Percentiles rank a stretch among this genome's conserved stretches.
phyloP scores from a whole-genome alignment of 2,888 invertebrate genomes.

The Archaeoteleia sp. region DNA sequence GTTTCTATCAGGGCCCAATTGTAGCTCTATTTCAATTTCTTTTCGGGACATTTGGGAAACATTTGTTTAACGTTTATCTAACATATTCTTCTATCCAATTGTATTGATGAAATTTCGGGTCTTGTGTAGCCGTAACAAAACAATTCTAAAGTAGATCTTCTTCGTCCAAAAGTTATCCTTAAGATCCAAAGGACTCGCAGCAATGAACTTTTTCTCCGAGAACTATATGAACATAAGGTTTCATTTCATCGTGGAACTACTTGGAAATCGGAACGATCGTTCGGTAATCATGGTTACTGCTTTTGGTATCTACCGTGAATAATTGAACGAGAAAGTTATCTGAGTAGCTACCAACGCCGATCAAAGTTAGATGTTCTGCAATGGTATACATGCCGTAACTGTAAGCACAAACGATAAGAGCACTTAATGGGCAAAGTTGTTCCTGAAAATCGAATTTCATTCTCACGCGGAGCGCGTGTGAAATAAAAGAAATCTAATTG shows the following conservation, averaged over 20 bases:
- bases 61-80: no score
- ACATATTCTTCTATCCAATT: no score
- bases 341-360: slow-evolving; percentile 42
- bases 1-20: no score
- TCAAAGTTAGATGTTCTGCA: slow-evolving; percentile 44
- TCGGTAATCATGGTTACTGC: slow-evolving; percentile 46
- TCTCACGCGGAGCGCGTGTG: slow-evolving; percentile 17
- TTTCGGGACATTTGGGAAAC: no score
- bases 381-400: slow-evolving; percentile 47
- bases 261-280: slow-evolving; percentile 40
- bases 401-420: slow-evolving; percentile 51
- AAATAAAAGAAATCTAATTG: slow-evolving; percentile 30
- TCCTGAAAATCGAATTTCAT: slow-evolving; percentile 42
- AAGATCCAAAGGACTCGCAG: no score
- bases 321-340: slow-evolving; percentile 48
- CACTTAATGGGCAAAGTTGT: slow-evolving; percentile 57
- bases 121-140: no score
- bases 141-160: no score
- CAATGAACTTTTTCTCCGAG: neutral
- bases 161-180: no score
- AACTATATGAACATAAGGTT: slow-evolving; percentile 4
- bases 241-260: slow-evolving; percentile 6
- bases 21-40: no score
- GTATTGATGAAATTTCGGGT: no score
- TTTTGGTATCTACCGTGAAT: slow-evolving; percentile 40